These are phyloP conservation scores for Cyaniris semiargus DNA, from an alignment of 2,888 invertebrate species.

Conservation along the genomic window DNA sequence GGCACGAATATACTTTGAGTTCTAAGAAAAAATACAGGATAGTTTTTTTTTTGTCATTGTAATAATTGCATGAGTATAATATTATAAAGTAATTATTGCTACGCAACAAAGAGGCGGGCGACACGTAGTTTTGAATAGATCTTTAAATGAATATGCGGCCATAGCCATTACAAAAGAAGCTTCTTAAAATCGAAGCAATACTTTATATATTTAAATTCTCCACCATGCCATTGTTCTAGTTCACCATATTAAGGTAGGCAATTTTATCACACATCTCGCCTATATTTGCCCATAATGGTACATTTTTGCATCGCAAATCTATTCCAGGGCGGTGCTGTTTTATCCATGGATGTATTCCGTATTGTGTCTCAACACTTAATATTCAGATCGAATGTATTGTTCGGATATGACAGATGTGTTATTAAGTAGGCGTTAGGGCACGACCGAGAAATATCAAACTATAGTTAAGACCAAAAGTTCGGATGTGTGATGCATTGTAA, in stretches of 20 bases:
- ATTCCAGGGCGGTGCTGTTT: conserved; percentile 17
- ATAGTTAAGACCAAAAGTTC: conserved; percentile 21
- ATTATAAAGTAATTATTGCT: too few species aligned
- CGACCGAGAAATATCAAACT: conserved; percentile 12
- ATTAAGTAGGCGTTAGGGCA: conserved; percentile 29
- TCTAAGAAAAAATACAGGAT: too few species aligned
- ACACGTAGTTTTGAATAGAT: too few species aligned
- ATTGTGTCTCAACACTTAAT: conserved; percentile 24
- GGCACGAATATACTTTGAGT: too few species aligned
- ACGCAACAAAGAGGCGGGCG: too few species aligned
- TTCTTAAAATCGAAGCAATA: neutral
- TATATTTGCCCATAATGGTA: conserved; percentile 9
- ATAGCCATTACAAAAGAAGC: neutral
- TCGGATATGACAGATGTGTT: conserved; percentile 27
- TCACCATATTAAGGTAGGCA: conserved; percentile 15
- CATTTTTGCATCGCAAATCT: conserved; percentile 19
- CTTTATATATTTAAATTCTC: conserved; percentile 3
- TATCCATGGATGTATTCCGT: conserved; percentile 21
- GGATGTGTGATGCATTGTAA: conserved; percentile 3
- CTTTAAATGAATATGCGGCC: neutral
- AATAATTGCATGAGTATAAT: too few species aligned
- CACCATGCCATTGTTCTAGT: neutral
- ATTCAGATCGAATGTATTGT: conserved; percentile 28
- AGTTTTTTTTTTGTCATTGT: too few species aligned
- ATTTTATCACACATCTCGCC: conserved; percentile 21